Conservation (phyloP, 2,797 vertebrate genomes). For the Hippocampus kuda region DNA sequence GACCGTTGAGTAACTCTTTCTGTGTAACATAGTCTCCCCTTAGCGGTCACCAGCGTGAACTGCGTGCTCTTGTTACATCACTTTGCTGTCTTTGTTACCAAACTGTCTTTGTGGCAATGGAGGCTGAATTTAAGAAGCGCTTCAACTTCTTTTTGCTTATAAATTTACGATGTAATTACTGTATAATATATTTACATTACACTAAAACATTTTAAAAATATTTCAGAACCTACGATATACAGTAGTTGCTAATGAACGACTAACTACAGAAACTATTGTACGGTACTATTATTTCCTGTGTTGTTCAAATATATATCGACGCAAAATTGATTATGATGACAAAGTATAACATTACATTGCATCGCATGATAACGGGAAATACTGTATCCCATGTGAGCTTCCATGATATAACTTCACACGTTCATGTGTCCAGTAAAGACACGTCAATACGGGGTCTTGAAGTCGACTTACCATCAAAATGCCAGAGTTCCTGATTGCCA, state of each 20-base stretch:
- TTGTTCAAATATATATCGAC: not conserved
- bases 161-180: too few relatives aligned
- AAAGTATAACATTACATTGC: not conserved
- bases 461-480: slow-evolving; percentile 45
- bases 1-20: not conserved
- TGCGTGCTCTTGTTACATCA: slow-evolving; percentile 48
- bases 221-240: not conserved
- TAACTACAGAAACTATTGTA: not conserved
- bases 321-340: not conserved
- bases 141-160: not conserved
- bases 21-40: slow-evolving; percentile 26
- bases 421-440: not conserved
- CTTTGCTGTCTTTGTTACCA: slow-evolving; percentile 33
- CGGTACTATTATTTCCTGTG: not conserved
- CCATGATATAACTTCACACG: not conserved
- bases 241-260: not conserved
- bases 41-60: slow-evolving; percentile 22
- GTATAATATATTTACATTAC: not conserved
- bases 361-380: not conserved
- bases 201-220: not conserved
- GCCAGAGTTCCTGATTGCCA: slow-evolving; percentile 37
- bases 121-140: not conserved
- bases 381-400: not conserved
- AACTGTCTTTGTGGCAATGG: slow-evolving; percentile 38
- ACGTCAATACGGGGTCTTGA: not conserved